A percentile compares a stretch with the other conserved stretches of the same genome.
Evolutionary conservation across 2,888 invertebrate genomes (phyloP).

Genomic region (Diadegma fenestrale): DNA sequence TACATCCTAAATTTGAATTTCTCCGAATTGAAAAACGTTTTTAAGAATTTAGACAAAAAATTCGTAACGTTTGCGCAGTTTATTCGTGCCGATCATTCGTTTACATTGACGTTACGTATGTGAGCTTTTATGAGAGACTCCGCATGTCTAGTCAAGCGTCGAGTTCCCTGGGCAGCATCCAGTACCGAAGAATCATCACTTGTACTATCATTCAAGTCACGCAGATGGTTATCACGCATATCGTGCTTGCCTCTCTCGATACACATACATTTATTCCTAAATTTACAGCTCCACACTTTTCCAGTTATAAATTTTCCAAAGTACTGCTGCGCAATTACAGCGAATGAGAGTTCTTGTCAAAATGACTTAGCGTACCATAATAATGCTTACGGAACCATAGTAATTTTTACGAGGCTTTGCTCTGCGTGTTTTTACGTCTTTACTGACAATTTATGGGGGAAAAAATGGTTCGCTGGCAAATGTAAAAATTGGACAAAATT

Average conservation of each 20-base stretch:
- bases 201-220: constrained; percentile 64
- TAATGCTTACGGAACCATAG: no score
- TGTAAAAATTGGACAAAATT: no score
- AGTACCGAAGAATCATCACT: constrained; percentile 45
- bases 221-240: constrained; percentile 56
- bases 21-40: not conserved
- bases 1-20: not conserved
- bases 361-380: no score
- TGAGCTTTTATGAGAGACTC: not conserved
- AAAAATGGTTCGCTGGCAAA: no score
- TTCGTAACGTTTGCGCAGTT: not conserved
- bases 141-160: constrained; percentile 28
- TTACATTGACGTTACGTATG: not conserved
- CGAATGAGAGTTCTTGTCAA: not conserved
- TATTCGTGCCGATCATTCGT: not conserved
- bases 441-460: no score
- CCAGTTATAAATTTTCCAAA: not conserved
- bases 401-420: no score
- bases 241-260: constrained; percentile 22
- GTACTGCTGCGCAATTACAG: not conserved
- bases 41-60: not conserved
- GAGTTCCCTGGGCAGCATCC: constrained; percentile 38
- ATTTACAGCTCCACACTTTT: not conserved
- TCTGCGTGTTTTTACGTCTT: no score
- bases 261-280: not conserved